phyloP scores from a whole-genome alignment of 2,888 invertebrate species.

The Cerastis rubricosa region DNA sequence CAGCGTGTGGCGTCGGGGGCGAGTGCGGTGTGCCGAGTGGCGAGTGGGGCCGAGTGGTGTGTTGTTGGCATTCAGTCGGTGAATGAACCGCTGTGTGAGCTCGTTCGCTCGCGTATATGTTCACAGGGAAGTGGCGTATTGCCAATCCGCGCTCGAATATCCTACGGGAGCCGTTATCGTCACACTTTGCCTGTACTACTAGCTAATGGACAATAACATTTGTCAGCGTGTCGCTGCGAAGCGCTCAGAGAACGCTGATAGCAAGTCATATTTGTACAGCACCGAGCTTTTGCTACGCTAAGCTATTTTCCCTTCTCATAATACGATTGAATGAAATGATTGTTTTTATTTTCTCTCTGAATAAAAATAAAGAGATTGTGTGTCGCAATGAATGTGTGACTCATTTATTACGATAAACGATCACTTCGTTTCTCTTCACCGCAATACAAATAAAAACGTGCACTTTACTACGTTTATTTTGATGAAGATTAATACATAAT shows the following conservation, averaged over 20 bases:
- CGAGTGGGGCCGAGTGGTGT: constrained; percentile 59
- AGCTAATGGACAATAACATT: constrained; percentile 75
- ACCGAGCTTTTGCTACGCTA: constrained; percentile 18
- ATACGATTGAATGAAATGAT: constrained; percentile 15
- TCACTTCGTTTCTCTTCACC: constrained; percentile 16
- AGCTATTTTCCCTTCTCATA: constrained; percentile 15
- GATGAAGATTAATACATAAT: constrained; percentile 43
- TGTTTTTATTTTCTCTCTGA: constrained; percentile 11
- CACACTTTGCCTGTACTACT: constrained; percentile 72
- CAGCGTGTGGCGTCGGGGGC: constrained; percentile 59
- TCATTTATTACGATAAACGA: constrained; percentile 25
- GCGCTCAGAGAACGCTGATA: constrained; percentile 45
- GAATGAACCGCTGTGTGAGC: constrained; percentile 73
- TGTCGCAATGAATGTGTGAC: constrained; percentile 11
- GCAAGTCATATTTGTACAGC: constrained; percentile 51
- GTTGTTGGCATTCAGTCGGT: constrained; percentile 67
- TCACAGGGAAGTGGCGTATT: constrained; percentile 79
- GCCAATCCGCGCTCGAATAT: constrained; percentile 78
- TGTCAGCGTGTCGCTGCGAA: constrained; percentile 61
- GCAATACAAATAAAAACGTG: constrained; percentile 30
- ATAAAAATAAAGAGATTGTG: constrained; percentile 8
- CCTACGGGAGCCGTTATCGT: constrained; percentile 76
- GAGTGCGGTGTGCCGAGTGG: constrained; percentile 23
- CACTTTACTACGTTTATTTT: constrained; percentile 36
- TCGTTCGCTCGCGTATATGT: constrained; percentile 55